Evolutionary conservation across 1,140 invertebrate species (phyloP).

Genomic region (Tetramorium simillimum): DNA sequence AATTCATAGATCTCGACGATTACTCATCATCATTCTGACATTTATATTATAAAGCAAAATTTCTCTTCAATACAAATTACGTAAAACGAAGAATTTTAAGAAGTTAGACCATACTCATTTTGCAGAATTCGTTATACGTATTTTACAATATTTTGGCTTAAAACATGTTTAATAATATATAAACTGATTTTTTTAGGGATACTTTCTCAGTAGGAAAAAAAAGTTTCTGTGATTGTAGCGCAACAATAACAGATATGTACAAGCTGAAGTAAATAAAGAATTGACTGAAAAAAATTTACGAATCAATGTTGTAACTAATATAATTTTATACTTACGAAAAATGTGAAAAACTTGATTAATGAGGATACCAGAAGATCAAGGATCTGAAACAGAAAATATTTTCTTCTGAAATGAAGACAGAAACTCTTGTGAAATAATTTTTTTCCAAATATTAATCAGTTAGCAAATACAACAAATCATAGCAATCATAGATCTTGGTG

Average conservation of each 20-base stretch:
- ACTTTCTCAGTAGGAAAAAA: too few species aligned
- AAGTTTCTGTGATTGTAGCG: too few species aligned
- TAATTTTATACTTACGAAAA: background rate
- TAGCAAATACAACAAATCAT: constrained; percentile 26
- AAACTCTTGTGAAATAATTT: background rate
- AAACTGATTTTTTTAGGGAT: too few species aligned
- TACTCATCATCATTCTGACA: too few species aligned
- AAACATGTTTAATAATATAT: too few species aligned
- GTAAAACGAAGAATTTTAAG: background rate
- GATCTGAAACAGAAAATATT: background rate
- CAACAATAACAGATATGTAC: too few species aligned
- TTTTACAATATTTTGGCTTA: too few species aligned
- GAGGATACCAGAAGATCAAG: background rate
- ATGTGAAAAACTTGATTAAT: background rate
- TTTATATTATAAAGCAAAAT: background rate
- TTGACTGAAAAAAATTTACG: background rate
- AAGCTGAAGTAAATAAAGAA: too few species aligned
- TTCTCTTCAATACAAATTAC: background rate
- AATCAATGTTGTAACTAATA: background rate
- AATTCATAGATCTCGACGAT: background rate
- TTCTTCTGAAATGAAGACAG: background rate
- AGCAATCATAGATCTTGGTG: constrained; percentile 11
- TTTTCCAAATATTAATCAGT: background rate
- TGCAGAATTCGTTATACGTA: background rate
- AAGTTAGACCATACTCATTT: background rate